Evolutionary conservation across 2,888 invertebrate genomes (phyloP), one percentile per base, ranked within the genome.

Genomic region (Cheilosia variabilis): DNA sequence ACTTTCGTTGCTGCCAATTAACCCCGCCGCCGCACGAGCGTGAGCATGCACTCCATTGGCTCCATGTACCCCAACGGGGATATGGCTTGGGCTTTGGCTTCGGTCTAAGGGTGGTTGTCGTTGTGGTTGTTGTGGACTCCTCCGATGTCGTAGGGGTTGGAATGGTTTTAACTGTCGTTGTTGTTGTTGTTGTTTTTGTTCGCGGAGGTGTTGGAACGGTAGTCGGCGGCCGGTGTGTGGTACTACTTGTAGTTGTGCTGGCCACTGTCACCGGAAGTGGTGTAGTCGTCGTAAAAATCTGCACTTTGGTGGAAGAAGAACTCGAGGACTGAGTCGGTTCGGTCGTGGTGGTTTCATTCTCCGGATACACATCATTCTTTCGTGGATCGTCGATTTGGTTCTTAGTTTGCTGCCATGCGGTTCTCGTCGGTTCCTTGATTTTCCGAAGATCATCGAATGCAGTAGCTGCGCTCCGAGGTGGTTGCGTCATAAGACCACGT

Each of bases 11-110:
- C 71, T 92, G 92, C 83, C 88, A 88, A 87, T 88, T 90, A 4
- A 97, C 95, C 0, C 98, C 98, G 13, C 96, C 97, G 47, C 97
- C 97, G 91, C 98, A 98, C 1, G 95, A 95, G 27, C 97, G 93
- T 3, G 96, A 96, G 89, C 98, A 98, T 55, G 94, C 93, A 88
- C 95, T 95, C 96, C 96, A 96, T 34, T 93, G 93, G 81, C 95
- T 94, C 97, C 98, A 98, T 75, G 94, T 94, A 31, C 96, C 96
- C 98, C 98, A 98, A 87, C 96, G 89, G 0, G 91, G 92, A 89
- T 90, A 91, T 1, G 89, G 89, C 69, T 89, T 89, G 0, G 77
- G 52, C 53, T 90, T 91, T 1, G 87, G 72, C 41, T 82, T 86
- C 6, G 88, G 87, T 47, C 89, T 90, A 13, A 88, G 87, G 60